A percentile compares a stretch with the other conserved stretches of the same genome.
phyloP scores from a whole-genome alignment of 2,797 vertebrate species.

The Sparus aurata region DNA sequence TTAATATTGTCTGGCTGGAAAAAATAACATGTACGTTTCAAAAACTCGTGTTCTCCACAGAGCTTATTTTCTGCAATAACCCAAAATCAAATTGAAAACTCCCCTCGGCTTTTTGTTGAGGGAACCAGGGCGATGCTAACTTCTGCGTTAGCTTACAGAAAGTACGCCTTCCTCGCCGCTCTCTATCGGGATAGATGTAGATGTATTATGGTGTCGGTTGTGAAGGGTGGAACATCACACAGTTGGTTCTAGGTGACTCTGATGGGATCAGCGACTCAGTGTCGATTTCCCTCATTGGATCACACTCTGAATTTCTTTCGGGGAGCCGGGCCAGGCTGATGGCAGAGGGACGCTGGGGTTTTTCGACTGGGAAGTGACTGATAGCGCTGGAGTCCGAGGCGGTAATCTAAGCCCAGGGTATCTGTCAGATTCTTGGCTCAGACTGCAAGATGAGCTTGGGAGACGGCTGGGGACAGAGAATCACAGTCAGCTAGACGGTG shows the following conservation, averaged over 20 bases:
- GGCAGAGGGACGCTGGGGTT: slow-evolving; percentile 55
- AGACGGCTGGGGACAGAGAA: slow-evolving; percentile 11
- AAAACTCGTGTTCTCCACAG: no score
- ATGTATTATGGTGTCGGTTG: slow-evolving; percentile 11
- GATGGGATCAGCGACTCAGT: slow-evolving; percentile 25
- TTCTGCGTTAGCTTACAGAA: no score
- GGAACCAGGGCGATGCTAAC: no score
- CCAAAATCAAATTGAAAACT: no score
- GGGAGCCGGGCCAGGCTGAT: slow-evolving; percentile 37
- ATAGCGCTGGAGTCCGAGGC: slow-evolving; percentile 52
- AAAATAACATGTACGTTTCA: no score
- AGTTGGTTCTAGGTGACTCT: slow-evolving; percentile 1
- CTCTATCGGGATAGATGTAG: no score
- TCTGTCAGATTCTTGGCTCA: slow-evolving; percentile 62
- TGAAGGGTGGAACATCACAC: slow-evolving; percentile 11
- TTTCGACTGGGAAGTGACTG: slow-evolving; percentile 57
- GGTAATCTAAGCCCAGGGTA: slow-evolving; percentile 62
- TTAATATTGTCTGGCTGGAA: no score
- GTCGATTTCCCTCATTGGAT: slow-evolving; percentile 36
- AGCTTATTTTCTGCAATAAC: no score
- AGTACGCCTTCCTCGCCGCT: no score
- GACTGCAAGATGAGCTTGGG: slow-evolving; percentile 23
- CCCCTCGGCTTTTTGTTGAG: no score
- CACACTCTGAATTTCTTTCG: slow-evolving; percentile 27
- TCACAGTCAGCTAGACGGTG: slow-evolving; percentile 12